Conservation (phyloP, 2,888 invertebrate genomes). For the Lithophane ornitopus region DNA sequence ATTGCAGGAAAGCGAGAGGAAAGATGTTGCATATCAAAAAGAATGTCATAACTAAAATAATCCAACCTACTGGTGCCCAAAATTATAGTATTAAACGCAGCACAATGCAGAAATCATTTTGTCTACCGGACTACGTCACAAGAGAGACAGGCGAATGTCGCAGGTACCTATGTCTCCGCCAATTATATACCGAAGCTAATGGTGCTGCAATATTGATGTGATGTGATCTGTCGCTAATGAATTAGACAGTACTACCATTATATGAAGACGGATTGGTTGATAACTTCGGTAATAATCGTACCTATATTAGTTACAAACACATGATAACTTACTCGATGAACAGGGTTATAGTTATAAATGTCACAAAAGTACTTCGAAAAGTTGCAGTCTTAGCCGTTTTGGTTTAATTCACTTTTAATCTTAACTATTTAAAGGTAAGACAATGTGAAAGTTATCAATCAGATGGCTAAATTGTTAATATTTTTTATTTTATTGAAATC, state of each 20-base stretch:
- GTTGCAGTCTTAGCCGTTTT: not conserved
- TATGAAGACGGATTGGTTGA: slow-evolving; percentile 32
- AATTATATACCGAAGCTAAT: slow-evolving; percentile 44
- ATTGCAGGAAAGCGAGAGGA: no score
- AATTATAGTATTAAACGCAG: slow-evolving; percentile 15
- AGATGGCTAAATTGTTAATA: no score
- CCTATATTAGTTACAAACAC: not conserved
- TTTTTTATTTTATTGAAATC: no score
- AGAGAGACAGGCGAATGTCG: slow-evolving; percentile 39
- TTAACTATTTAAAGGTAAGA: not conserved
- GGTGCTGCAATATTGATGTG: slow-evolving; percentile 39
- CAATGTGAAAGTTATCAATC: not conserved
- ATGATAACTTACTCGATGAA: not conserved
- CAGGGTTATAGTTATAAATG: not conserved
- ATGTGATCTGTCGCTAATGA: slow-evolving; percentile 17
- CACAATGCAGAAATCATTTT: slow-evolving; percentile 49
- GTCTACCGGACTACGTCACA: slow-evolving; percentile 16
- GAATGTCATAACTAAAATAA: not conserved
- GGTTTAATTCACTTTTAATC: not conserved
- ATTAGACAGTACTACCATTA: slow-evolving; percentile 27
- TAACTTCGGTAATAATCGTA: not conserved
- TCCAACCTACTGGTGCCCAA: slow-evolving; percentile 3
- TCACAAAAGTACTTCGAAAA: not conserved
- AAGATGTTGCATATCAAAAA: no score
- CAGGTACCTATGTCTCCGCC: slow-evolving; percentile 32